phyloP scores from a whole-genome alignment of 2,113 vertebrate species.

The Pygoscelis adeliae region DNA sequence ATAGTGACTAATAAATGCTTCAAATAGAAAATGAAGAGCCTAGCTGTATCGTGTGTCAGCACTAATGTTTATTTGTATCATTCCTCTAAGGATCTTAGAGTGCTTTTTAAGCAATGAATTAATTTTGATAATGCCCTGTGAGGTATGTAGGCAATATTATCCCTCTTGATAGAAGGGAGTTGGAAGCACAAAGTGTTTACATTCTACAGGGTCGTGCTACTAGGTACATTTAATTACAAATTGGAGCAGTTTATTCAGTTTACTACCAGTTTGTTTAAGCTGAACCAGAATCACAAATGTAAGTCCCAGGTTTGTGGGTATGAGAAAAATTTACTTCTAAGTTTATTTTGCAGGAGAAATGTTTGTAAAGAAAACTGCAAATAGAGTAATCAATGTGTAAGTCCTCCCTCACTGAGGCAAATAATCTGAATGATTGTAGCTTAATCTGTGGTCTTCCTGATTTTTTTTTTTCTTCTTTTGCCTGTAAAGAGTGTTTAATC shows the following conservation, averaged over 20 bases:
- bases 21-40: constrained; percentile 12
- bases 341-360: neutral
- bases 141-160: neutral
- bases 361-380: neutral
- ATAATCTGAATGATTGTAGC: neutral
- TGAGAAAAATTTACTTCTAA: neutral
- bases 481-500: neutral
- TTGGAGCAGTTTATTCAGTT: neutral
- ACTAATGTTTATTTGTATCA: constrained; percentile 31
- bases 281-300: neutral
- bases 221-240: neutral
- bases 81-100: constrained; percentile 42
- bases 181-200: constrained; percentile 13
- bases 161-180: neutral
- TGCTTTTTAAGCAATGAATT: constrained; percentile 54
- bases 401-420: neutral
- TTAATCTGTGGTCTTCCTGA: neutral
- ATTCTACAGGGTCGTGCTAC: neutral
- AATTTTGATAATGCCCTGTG: constrained; percentile 54
- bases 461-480: neutral
- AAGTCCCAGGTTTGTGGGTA: neutral
- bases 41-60: constrained; percentile 2
- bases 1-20: constrained; percentile 25
- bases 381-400: neutral
- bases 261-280: neutral